These are phyloP conservation scores for Myotis brandtii DNA, from an alignment of 2,113 vertebrate genomes.

Conservation along the genomic window DNA sequence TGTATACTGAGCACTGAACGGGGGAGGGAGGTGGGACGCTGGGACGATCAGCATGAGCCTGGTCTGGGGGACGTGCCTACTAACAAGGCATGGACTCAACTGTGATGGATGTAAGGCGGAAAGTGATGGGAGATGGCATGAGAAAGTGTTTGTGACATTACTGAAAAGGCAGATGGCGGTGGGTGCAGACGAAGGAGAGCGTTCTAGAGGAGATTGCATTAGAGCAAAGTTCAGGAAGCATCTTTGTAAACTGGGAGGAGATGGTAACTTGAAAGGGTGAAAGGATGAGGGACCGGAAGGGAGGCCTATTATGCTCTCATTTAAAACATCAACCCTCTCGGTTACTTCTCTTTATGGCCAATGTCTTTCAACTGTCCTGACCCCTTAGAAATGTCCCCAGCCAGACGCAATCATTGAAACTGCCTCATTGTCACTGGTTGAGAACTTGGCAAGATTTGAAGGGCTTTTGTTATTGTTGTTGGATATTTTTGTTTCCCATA, in stretches of 20 bases:
- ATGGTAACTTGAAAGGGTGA: not conserved
- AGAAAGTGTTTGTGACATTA: not conserved
- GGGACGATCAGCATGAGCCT: not conserved
- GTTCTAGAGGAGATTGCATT: not conserved
- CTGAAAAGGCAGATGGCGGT: not conserved
- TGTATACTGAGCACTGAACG: conserved; percentile 11
- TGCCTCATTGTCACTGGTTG: conserved; percentile 70
- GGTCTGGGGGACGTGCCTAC: not conserved
- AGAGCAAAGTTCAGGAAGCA: not conserved
- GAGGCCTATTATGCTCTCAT: conserved; percentile 1
- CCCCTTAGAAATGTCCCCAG: conserved; percentile 64
- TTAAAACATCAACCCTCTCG: conserved; percentile 52
- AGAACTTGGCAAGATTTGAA: conserved; percentile 65
- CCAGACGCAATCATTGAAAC: conserved; percentile 57
- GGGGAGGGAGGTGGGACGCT: conserved; percentile 27
- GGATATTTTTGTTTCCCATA: conserved; percentile 79
- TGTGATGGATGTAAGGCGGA: not conserved
- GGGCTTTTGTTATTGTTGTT: conserved; percentile 76
- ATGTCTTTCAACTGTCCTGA: conserved; percentile 50
- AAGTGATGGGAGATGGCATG: not conserved
- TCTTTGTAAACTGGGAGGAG: conserved; percentile 4
- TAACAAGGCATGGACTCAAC: not conserved
- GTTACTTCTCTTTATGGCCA: conserved; percentile 61
- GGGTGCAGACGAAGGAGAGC: not conserved
- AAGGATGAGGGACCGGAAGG: not conserved